Evolutionary conservation across 1,140 invertebrate genomes (phyloP), one percentile per base, ranked within the genome.

Genomic region (Drosophila sp.): DNA sequence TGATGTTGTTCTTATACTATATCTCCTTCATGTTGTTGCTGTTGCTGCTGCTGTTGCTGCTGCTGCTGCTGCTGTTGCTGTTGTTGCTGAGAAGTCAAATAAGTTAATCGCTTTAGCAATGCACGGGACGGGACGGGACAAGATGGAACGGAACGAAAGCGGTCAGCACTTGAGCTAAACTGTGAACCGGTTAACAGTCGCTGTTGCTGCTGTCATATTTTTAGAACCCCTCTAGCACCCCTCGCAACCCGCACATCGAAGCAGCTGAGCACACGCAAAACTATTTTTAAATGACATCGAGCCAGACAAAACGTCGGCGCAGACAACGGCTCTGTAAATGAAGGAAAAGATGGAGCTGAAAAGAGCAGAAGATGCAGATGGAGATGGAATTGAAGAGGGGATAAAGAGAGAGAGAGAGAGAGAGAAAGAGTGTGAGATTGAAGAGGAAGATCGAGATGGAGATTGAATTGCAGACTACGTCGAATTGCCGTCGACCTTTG

Each of bases 261-360:
- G 36, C 0, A 54, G 29, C 21, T 21, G 21, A 21, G 21, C 64
- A 38, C 71, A 81, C 70, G 77, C 81, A 78, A 84, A 84, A 80
- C 82, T 84, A 84, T 84, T 84, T 84, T 84, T 84, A 84, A 84
- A 86, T 78, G 82, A 78, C 74, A 82, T 72, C 76, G 63, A 65
- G 67, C 73, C 81, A 84, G 81, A 84, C 81, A 81, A 57, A 80
- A 69, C 81, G 81, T 70, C 81, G 81, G 74, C 81, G 80, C 80
- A 78, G 48, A 59, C 45, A 50, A 51, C 29, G 18, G 50, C 21
- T 13, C 32, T 18, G 56, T 41, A 36, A 43, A 51, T 38, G 46
- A 13, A 41, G 43, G 29, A 21, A 51, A 27, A 43, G 29, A 32
- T 14, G 25, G 25, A 50, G 16, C 4, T 8, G 34, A 5, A 16